A percentile compares a stretch with the other conserved stretches of the same genome.
Conservation (phyloP, 2,888 invertebrate genomes). For the Cephus runcator region DNA sequence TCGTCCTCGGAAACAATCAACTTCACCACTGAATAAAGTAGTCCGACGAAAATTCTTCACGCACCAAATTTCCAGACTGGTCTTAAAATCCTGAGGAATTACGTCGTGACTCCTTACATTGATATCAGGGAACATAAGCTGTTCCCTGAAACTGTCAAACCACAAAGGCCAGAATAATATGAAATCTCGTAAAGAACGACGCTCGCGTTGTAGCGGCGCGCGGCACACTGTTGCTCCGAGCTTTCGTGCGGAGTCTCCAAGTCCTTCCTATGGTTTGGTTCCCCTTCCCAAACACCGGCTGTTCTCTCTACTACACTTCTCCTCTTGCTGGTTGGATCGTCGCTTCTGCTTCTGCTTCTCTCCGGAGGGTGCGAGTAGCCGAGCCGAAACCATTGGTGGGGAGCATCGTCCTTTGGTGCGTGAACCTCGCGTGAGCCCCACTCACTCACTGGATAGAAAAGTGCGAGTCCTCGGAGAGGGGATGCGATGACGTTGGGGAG, state of each 20-base stretch:
- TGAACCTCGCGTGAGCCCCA: conserved; percentile 17
- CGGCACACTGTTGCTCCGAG: conserved; percentile 62
- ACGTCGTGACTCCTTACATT: not conserved
- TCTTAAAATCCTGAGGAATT: not conserved
- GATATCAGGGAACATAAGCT: not conserved
- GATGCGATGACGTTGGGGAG: conserved; percentile 1
- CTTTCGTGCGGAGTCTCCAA: conserved; percentile 39
- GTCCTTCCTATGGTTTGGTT: conserved; percentile 29
- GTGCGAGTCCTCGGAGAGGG: conserved; percentile 7
- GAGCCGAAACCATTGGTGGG: not conserved
- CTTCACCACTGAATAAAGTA: not conserved
- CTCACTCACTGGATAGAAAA: conserved; percentile 17
- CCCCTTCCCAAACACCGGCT: conserved; percentile 19
- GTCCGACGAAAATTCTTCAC: not conserved
- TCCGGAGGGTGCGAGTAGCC: conserved; percentile 15
- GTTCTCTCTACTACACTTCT: conserved; percentile 12
- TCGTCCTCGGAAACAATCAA: not conserved
- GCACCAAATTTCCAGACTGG: not conserved
- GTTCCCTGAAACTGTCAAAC: not conserved
- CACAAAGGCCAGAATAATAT: not conserved
- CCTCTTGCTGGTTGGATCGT: not conserved
- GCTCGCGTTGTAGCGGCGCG: conserved; percentile 49
- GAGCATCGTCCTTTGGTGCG: conserved; percentile 27
- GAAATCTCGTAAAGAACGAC: conserved; percentile 23
- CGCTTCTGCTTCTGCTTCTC: conserved; percentile 15